phyloP scores from a whole-genome alignment of 37 sponge, comb jelly and placozoan species.

The Halisarca cf. caerulea region DNA sequence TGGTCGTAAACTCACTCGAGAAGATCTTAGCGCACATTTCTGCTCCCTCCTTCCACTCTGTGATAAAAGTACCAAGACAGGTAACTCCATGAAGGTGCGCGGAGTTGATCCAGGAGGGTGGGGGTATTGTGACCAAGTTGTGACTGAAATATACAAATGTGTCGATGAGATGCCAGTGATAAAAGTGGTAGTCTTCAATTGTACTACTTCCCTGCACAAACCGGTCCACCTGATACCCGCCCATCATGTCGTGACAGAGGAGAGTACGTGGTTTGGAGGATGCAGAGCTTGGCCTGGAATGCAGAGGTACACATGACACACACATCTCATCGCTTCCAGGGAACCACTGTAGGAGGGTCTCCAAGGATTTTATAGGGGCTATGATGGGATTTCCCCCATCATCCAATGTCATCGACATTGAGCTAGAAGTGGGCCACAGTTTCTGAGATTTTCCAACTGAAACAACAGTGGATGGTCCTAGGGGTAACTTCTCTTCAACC shows the following conservation, averaged over 20 bases:
- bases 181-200: slow-evolving; percentile 80
- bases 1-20: slow-evolving; percentile 33
- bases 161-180: slow-evolving; percentile 93
- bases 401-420: background rate
- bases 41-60: slow-evolving; percentile 91
- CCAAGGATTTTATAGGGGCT: slow-evolving; percentile 30
- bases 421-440: too few species aligned
- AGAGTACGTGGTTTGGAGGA: slow-evolving; percentile 51
- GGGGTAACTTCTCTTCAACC: too few species aligned
- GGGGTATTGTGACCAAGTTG: slow-evolving; percentile 92
- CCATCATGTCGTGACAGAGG: slow-evolving; percentile 98
- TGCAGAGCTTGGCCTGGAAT: background rate
- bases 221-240: slow-evolving; percentile 87
- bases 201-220: slow-evolving; percentile 57
- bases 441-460: too few species aligned
- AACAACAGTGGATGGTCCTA: too few species aligned
- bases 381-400: slow-evolving; percentile 30
- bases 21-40: slow-evolving; percentile 66
- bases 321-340: slow-evolving; percentile 61
- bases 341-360: slow-evolving; percentile 54
- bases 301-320: slow-evolving; percentile 56
- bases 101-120: slow-evolving; percentile 90
- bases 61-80: slow-evolving; percentile 91
- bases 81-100: slow-evolving; percentile 88
- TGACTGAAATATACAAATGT: slow-evolving; percentile 97